A percentile compares a stretch with the other conserved stretches of the same genome.
Evolutionary conservation across 2,797 vertebrate species (phyloP).

Genomic region (Aldrovandia affinis): DNA sequence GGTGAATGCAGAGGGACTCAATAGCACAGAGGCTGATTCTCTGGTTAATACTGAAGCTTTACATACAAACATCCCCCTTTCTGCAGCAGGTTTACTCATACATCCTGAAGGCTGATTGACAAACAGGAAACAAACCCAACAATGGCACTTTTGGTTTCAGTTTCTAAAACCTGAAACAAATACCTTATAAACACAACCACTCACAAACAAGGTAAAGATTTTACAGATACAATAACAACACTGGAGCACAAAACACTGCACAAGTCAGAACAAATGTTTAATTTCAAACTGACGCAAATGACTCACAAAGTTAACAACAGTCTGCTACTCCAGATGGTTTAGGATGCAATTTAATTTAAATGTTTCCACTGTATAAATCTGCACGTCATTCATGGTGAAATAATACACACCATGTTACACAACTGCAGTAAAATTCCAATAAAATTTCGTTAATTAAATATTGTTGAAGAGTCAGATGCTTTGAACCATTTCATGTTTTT

Average conservation of each 20-base stretch:
- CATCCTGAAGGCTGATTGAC: neutral
- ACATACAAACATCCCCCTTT: neutral
- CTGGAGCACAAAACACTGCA: neutral
- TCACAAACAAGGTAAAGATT: neutral
- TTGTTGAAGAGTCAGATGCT: neutral
- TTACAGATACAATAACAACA: neutral
- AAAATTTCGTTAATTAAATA: constrained; percentile 17
- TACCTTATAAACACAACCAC: no score
- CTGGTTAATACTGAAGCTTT: neutral
- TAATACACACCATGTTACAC: constrained; percentile 6
- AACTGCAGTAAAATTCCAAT: constrained; percentile 6
- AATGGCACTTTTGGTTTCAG: neutral
- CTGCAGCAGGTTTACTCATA: neutral
- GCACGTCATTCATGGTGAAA: neutral
- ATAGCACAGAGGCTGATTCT: neutral
- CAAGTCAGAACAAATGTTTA: neutral
- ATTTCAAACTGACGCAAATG: constrained; percentile 1
- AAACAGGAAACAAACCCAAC: neutral
- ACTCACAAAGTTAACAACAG: neutral
- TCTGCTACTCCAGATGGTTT: neutral
- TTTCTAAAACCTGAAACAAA: neutral
- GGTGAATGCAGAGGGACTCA: neutral
- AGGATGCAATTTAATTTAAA: neutral
- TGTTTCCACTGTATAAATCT: constrained; percentile 12
- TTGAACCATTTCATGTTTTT: neutral